Percentiles rank a stretch among this genome's conserved stretches.
These are phyloP conservation scores for Cinclus mexicanus DNA, from an alignment of 2,113 vertebrate genomes.

Conservation along the genomic window DNA sequence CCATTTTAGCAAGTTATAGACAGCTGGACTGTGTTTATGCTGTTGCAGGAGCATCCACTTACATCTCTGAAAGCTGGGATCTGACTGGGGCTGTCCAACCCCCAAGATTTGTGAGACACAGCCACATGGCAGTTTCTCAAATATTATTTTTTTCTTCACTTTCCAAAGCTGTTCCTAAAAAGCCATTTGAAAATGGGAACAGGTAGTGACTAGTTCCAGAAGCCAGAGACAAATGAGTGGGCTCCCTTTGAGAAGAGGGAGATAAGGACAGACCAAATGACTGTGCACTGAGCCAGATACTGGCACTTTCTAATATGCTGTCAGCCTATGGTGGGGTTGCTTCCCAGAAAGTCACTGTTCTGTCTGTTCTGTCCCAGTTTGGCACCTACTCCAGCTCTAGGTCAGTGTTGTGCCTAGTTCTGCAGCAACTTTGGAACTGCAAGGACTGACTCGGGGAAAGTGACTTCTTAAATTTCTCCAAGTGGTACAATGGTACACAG, in stretches of 20 bases:
- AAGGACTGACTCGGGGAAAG: not conserved
- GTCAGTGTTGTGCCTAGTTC: not conserved
- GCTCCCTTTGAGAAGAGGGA: not conserved
- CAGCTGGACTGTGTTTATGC: not conserved
- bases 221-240: not conserved
- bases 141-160: not conserved
- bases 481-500: not conserved
- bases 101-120: not conserved
- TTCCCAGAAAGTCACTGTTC: not conserved
- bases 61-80: not conserved
- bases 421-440: not conserved
- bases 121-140: not conserved
- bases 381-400: not conserved
- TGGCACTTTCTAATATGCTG: not conserved
- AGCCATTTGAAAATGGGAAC: not conserved
- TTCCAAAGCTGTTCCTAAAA: not conserved
- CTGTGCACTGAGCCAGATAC: not conserved
- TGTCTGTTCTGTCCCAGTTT: not conserved
- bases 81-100: not conserved
- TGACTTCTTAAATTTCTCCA: not conserved
- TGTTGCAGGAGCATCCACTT: not conserved
- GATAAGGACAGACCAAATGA: not conserved
- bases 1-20: not conserved
- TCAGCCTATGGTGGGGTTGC: accelerated
- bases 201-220: not conserved